Evolutionary conservation across 2,797 vertebrate genomes (phyloP).

Genomic region (Gymnoscopelus microlampas): DNA sequence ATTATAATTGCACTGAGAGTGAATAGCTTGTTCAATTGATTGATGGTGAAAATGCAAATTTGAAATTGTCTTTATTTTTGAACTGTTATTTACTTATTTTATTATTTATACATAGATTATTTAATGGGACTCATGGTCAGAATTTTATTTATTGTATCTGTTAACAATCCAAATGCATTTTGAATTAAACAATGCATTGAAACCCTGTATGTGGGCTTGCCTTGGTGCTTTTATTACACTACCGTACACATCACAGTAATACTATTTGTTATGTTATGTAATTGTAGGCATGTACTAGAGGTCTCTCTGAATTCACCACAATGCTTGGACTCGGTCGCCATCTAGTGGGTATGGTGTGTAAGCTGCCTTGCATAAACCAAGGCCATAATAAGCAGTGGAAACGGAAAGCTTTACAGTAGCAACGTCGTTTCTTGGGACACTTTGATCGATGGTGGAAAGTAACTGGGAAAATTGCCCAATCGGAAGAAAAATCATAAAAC

Average conservation of each 20-base stretch:
- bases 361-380: no score
- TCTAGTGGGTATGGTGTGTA: neutral
- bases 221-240: neutral
- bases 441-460: no score
- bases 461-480: no score
- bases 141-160: slow-evolving; percentile 53
- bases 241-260: neutral
- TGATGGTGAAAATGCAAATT: slow-evolving; percentile 17
- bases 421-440: no score
- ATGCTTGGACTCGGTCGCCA: neutral
- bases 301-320: no score
- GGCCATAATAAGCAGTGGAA: no score
- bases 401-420: no score
- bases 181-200: slow-evolving; percentile 66
- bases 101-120: slow-evolving; percentile 50
- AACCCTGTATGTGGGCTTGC: slow-evolving; percentile 15
- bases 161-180: slow-evolving; percentile 60
- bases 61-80: slow-evolving; percentile 35
- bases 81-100: slow-evolving; percentile 39
- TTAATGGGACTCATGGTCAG: slow-evolving; percentile 37
- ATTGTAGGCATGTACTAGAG: no score
- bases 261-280: neutral
- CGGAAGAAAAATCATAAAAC: no score
- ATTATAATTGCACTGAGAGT: slow-evolving; percentile 48
- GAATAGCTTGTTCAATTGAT: slow-evolving; percentile 31